These are phyloP conservation scores for Odobenus rosmarus DNA, from an alignment of 2,113 vertebrate genomes.

Conservation along the genomic window DNA sequence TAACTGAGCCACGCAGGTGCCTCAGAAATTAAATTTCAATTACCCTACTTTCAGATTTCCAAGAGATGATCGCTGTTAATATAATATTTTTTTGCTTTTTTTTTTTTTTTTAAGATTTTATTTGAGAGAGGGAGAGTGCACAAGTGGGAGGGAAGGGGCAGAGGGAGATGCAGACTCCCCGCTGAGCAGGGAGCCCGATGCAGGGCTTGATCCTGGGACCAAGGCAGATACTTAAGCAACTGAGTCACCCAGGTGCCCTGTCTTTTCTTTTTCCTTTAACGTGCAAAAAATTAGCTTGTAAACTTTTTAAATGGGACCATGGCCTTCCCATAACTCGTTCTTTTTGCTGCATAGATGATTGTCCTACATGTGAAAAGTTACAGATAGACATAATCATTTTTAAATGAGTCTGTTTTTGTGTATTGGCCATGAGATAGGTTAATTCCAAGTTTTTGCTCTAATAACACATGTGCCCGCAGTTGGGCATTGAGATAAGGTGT, in stretches of 20 bases:
- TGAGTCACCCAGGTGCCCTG: neutral
- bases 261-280: neutral
- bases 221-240: neutral
- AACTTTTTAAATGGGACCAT: neutral
- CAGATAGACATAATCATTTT: neutral
- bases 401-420: neutral
- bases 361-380: neutral
- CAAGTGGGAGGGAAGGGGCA: neutral
- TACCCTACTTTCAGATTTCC: neutral
- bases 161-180: neutral
- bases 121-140: neutral
- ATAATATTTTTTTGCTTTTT: neutral
- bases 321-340: neutral
- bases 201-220: too few species aligned
- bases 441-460: neutral
- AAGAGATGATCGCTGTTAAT: neutral
- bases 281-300: neutral
- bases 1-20: too few species aligned
- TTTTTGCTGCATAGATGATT: neutral
- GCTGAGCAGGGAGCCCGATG: too few species aligned
- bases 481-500: neutral
- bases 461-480: neutral
- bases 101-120: neutral
- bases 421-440: neutral
- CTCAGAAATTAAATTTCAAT: neutral